Evolutionary conservation across 1,140 invertebrate genomes (phyloP), one percentile per base, ranked within the genome.

Genomic region (Drosophila pruinosa): DNA sequence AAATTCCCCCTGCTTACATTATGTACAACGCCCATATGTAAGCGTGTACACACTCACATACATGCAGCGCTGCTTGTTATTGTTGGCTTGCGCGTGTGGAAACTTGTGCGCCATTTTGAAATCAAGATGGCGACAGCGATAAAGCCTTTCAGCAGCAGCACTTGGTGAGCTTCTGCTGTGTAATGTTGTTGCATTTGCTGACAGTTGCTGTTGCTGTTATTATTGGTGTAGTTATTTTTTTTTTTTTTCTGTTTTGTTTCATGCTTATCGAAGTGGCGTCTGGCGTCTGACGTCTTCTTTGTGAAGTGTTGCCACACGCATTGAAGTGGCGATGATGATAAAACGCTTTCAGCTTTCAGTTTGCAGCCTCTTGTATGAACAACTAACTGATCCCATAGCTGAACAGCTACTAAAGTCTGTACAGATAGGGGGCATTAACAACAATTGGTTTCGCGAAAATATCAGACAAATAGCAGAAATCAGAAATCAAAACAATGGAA

Each of bases 41-140:
- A 10, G 24, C 43, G 34, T 41, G 45, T 39, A 39, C 31, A 62
- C 58, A 38, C 45, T 19, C n/a, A 63, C 36, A 43, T 34, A 12
- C 17, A 14, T 24, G 12, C 38, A 19, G 12, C 41, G 21, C 17
- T 65, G 45, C 21, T 50, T 58, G 57, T 54, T 54, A 4, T 50
- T 67, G 61, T 21, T 48, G 39, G 34, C 14, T 43, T 59, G 50
- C 61, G 62, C 45, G 62, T 67, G 50, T 67, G 58, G 48, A 12
- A 68, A 68, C 48, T 53, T 38, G 45, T 59, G 65, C 67, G 72
- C 72, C 72, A 74, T 74, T 74, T 74, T 74, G 58, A 74, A 73
- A 74, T 74, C 67, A 74, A 74, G 72, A 74, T 74, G 71, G 65
- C 71, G 65, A 56, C 71, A 69, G 69, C 56, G 58, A 69, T 73